phyloP scores from a whole-genome alignment of 37 sponge, comb jelly and placozoan species.

The Bolinopsis microptera region DNA sequence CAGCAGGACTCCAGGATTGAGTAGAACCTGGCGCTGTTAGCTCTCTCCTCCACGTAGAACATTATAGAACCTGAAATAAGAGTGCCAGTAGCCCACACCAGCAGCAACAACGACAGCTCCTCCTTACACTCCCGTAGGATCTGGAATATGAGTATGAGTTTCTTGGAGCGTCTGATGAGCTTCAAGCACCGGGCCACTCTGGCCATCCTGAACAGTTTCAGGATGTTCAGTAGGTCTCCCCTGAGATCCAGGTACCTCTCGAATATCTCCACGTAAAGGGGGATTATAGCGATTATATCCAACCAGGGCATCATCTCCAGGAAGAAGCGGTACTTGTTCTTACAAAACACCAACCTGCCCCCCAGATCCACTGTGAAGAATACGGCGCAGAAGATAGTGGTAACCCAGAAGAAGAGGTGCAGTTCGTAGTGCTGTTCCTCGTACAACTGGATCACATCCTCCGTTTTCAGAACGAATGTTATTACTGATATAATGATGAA shows the following conservation, averaged over 20 bases:
- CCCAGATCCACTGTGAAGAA: conserved; percentile 37
- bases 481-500: conserved; percentile 18
- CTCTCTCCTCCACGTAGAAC: background rate
- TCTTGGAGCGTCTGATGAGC: conserved; percentile 46
- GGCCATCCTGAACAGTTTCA: conserved; percentile 40
- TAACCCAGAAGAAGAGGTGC: background rate
- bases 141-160: conserved; percentile 14
- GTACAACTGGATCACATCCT: background rate
- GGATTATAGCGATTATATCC: conserved; percentile 31
- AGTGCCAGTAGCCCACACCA: conserved; percentile 38
- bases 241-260: background rate
- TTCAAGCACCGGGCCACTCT: conserved; percentile 43
- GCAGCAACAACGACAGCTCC: conserved; percentile 1
- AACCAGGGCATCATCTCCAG: conserved; percentile 32
- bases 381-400: conserved; percentile 18
- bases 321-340: background rate
- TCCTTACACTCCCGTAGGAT: conserved; percentile 29
- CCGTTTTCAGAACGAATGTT: background rate
- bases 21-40: conserved; percentile 1
- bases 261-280: conserved; percentile 39
- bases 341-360: conserved; percentile 4
- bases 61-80: background rate
- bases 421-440: background rate
- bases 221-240: background rate
- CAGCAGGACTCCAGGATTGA: conserved; percentile 48